Evolutionary conservation across 1,140 invertebrate species (phyloP), one percentile per base, ranked within the genome.

Genomic region (Formica selysi): DNA sequence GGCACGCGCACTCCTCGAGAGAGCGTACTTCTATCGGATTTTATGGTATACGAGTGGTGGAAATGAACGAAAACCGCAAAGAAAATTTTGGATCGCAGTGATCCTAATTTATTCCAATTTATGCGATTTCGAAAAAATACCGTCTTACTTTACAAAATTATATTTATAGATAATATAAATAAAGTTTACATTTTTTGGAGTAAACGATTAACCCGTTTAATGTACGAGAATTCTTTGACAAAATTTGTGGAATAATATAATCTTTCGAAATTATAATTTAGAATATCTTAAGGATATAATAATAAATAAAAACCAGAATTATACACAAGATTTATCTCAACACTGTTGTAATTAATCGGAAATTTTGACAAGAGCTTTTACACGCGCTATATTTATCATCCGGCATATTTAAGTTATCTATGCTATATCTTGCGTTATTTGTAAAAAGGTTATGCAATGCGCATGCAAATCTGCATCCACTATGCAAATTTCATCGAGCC

Each of bases 401-500:
- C 44, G 32, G 19, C 13, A 74, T 83, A 83, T 83, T 70, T 29
- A 61, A 8, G n/a, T n/a, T 22, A 48, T 26, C 29, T 80, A 79
- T 57, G 48, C 36, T 78, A 65, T 36, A 65, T 80, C 29, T 68
- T n/a, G 4, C 19, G n/a, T 3, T 68, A 68, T 38, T 41, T 19
- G n/a, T 80, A 80, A 80, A 80, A 19, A 57, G 64, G 41, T 70
- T 26, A 13, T 73, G 38, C 57, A 74, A 83, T 74, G 65, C 64
- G 22, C n/a, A 80, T 80, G 79, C 54, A 81, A 81, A 71, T 81
- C 26, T 62, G 68, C 29, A 74, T 73, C 29, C 26, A 5, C 68
- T 61, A 83, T 74, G 79, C 68, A 83, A 83, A 83, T 83, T 83
- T 74, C 54, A 83, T 62, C 41, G 68, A n/a, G 26, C 38, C 68